phyloP scores from a whole-genome alignment of 2,888 invertebrate genomes.

The Nomada flava region DNA sequence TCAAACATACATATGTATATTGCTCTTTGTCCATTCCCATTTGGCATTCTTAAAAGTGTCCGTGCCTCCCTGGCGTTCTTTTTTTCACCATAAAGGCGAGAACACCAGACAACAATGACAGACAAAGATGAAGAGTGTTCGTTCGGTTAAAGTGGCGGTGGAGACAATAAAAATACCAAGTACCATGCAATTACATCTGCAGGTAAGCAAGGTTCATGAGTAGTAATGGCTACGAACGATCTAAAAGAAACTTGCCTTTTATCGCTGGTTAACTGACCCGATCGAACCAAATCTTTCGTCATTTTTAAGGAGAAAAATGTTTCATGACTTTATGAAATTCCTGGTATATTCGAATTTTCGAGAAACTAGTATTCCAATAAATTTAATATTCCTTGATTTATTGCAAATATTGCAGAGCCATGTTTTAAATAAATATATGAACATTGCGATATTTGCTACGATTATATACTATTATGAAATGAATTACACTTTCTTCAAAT shows the following conservation, averaged over 20 bases:
- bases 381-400: no score
- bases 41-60: constrained; percentile 76
- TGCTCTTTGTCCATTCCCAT: constrained; percentile 79
- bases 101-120: constrained; percentile 80
- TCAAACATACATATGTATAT: constrained; percentile 63
- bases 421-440: no score
- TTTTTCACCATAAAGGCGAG: constrained; percentile 78
- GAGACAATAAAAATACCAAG: constrained; percentile 80
- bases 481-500: no score
- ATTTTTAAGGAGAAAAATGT: background rate
- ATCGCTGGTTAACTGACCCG: background rate
- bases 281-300: background rate
- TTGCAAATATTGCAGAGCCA: no score
- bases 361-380: no score
- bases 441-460: no score
- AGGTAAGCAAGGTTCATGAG: constrained; percentile 69
- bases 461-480: no score
- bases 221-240: constrained; percentile 70
- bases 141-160: constrained; percentile 78
- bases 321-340: no score
- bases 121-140: constrained; percentile 75
- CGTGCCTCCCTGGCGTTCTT: constrained; percentile 56
- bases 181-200: constrained; percentile 81
- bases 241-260: constrained; percentile 1
- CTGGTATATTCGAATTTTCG: no score